phyloP scores from a whole-genome alignment of 1,140 invertebrate species.

The Neodiprion lecontei region DNA sequence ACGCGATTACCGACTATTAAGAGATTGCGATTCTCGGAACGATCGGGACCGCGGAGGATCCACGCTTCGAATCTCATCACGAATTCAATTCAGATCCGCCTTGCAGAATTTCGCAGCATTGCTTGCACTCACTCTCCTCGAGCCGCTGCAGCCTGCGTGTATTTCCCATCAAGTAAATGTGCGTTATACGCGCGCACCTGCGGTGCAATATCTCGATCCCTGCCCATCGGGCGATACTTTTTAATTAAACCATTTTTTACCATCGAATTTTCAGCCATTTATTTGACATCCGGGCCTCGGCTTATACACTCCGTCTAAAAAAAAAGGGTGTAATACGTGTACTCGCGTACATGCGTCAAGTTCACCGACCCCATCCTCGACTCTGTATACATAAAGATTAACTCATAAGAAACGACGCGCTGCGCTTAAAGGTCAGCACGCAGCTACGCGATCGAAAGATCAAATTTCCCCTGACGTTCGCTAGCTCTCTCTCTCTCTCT shows the following conservation, averaged over 20 bases:
- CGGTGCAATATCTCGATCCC: too few species aligned
- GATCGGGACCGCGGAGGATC: slow-evolving; percentile 22
- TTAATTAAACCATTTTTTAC: background rate
- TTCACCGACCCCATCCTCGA: background rate
- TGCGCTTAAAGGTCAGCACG: background rate
- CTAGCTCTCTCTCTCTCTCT: too few species aligned
- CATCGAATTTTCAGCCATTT: background rate
- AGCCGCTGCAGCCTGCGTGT: too few species aligned
- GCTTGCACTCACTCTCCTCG: background rate
- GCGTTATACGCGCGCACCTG: too few species aligned
- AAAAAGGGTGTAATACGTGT: background rate
- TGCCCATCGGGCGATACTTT: background rate
- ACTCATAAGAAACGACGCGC: background rate
- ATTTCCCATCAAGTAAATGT: too few species aligned
- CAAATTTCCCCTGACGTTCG: background rate
- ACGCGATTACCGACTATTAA: slow-evolving; percentile 23
- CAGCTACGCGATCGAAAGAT: background rate
- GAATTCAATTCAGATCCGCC: background rate
- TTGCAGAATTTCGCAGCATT: background rate
- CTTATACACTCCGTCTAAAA: background rate
- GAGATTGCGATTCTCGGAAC: slow-evolving; percentile 30
- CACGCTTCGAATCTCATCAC: background rate
- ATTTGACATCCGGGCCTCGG: background rate
- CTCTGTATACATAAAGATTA: background rate
- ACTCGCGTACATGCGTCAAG: background rate